Conservation (phyloP, 2,113 vertebrate species). For the Dicerorhinus sumatrensis region DNA sequence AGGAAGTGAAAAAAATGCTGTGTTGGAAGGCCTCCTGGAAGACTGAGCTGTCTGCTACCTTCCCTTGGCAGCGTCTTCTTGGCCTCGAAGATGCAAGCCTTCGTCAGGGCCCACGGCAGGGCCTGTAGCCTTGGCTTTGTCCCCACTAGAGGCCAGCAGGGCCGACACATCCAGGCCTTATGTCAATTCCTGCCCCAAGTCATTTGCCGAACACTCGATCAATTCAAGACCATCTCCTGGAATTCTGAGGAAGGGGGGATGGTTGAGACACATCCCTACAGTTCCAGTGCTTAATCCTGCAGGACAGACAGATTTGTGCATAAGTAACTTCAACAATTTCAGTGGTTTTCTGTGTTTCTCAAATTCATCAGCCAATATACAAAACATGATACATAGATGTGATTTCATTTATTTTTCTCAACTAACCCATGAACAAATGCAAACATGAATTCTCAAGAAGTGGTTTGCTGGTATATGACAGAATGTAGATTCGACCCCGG, state of each 20-base stretch:
- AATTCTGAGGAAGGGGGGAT: neutral
- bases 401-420: neutral
- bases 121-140: neutral
- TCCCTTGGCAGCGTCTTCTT: neutral
- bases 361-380: neutral
- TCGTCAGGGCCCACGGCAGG: neutral
- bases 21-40: neutral
- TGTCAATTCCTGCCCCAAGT: neutral
- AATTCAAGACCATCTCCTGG: neutral
- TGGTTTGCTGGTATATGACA: neutral
- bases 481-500: neutral
- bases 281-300: neutral
- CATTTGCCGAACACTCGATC: neutral
- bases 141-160: neutral
- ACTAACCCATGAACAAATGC: neutral
- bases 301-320: neutral
- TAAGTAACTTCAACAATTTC: neutral
- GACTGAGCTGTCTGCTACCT: rapidly evolving
- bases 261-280: neutral
- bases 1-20: neutral
- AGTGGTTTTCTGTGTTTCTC: neutral
- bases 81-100: neutral
- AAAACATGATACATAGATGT: neutral
- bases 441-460: neutral
- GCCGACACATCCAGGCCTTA: neutral